Conservation (phyloP, 2,113 vertebrate species). For the Calidris pugnax region DNA sequence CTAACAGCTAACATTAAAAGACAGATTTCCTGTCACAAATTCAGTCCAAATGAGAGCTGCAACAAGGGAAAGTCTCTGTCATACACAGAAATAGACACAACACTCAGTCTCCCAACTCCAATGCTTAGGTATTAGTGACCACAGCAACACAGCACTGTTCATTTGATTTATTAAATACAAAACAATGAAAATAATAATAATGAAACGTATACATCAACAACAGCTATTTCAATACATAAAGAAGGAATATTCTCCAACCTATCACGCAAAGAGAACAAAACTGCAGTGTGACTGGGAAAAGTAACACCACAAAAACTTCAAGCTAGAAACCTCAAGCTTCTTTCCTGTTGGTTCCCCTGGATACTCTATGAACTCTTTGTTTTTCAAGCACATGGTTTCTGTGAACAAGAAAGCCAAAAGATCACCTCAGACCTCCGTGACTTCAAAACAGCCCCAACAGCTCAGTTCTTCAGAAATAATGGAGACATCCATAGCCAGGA, state of each 20-base stretch:
- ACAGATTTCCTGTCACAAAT: neutral
- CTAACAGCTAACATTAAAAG: neutral
- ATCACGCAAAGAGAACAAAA: neutral
- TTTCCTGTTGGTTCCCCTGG: neutral
- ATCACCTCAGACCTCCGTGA: neutral
- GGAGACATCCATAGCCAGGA: neutral
- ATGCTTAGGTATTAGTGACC: neutral
- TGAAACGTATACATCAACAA: neutral
- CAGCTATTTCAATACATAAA: neutral
- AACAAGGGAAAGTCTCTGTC: neutral
- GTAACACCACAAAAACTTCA: neutral
- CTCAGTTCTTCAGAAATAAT: neutral
- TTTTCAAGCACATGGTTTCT: neutral
- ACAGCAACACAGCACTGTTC: constrained; percentile 6
- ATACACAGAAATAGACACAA: neutral
- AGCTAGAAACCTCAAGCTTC: neutral
- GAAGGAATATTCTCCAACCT: neutral
- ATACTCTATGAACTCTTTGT: neutral
- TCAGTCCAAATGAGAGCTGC: neutral
- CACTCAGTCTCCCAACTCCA: neutral
- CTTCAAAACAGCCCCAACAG: neutral
- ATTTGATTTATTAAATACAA: constrained; percentile 16
- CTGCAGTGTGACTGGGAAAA: neutral
- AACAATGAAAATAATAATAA: neutral
- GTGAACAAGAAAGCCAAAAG: neutral